phyloP scores from a whole-genome alignment of 2,888 invertebrate genomes.

The Rotaria macrura region DNA sequence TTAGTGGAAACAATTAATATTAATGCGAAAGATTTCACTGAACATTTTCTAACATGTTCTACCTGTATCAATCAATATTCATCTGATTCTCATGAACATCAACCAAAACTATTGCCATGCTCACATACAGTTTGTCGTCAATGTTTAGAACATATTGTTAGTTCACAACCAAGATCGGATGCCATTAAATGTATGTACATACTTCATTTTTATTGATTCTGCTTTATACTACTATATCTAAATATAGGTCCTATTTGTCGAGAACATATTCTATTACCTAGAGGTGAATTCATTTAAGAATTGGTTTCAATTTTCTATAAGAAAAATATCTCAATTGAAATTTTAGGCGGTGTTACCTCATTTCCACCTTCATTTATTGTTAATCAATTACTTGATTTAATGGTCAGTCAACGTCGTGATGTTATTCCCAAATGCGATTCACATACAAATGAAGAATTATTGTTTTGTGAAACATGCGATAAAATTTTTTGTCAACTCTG shows the following conservation, averaged over 20 bases:
- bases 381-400: slow-evolving; percentile 79
- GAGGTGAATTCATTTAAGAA: slow-evolving; percentile 41
- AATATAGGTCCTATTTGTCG: slow-evolving; percentile 49
- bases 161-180: slow-evolving; percentile 1
- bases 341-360: slow-evolving; percentile 59
- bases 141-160: slow-evolving; percentile 37
- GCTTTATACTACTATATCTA: neutral
- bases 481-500: slow-evolving; percentile 80
- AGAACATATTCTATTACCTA: slow-evolving; percentile 72
- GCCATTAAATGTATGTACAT: slow-evolving; percentile 9
- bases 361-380: slow-evolving; percentile 67
- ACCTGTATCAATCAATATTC: slow-evolving; percentile 68
- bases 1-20: slow-evolving; percentile 67
- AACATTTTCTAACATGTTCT: slow-evolving; percentile 85
- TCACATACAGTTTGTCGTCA: slow-evolving; percentile 82
- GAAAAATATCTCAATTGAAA: neutral
- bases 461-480: slow-evolving; percentile 87
- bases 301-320: neutral
- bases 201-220: neutral
- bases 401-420: slow-evolving; percentile 76
- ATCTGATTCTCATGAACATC: slow-evolving; percentile 61
- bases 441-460: slow-evolving; percentile 63
- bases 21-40: slow-evolving; percentile 90
- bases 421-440: slow-evolving; percentile 81
- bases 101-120: slow-evolving; percentile 77